Base-by-base conservation (phyloP, 2,113 vertebrate species). In the Chunga burmeisteri region DNA sequence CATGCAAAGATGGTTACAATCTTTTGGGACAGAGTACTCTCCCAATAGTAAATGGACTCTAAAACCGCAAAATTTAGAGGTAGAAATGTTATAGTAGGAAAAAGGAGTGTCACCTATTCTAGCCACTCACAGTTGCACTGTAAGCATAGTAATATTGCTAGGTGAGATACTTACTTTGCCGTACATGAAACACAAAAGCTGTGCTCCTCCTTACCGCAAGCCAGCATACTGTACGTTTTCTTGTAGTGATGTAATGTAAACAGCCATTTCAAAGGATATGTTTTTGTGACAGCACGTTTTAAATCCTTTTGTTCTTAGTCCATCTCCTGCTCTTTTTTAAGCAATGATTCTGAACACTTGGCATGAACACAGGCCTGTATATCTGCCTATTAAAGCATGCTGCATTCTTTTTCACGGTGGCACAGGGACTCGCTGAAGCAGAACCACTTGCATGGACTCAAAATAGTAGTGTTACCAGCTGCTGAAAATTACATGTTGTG, bases 401-500 rank as follows among this genome's bases (percentile, higher is more conserved):
- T 10, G 20, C 29, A 3, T 13, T 38, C 30, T 40, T n/a, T 42
- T 8, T 34, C 20, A 18, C 3, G 10, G 49, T 23, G 17, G 32
- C 62, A 58, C 44, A 16, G 30, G 44, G 18, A 47, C 50, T 29
- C 1, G 2, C 22, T 73, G 40, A 62, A 55, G 46, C 81, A 80
- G 67, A 58, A 56, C 10, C 34, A 17, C 17, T 36, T 36, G 25
- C 22, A 10, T 2, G 19, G 61, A 59, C 81, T 56, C 7, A 0
- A 36, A 36, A 8, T 0, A 61, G 40, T 3, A 13, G 22, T 1
- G 2, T 16, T 32, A 26, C 0, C 16, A 38, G 63, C 22, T 63
- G 44, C 42, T 15, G 56, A 50, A 30, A 62, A 27, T 22, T 47
- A 15, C 3, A 0, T 9, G 14, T 2, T 32, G 34, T 7, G 27